Conservation (phyloP, 2,888 invertebrate genomes). For the Cataglyphis rosenhaueri region DNA sequence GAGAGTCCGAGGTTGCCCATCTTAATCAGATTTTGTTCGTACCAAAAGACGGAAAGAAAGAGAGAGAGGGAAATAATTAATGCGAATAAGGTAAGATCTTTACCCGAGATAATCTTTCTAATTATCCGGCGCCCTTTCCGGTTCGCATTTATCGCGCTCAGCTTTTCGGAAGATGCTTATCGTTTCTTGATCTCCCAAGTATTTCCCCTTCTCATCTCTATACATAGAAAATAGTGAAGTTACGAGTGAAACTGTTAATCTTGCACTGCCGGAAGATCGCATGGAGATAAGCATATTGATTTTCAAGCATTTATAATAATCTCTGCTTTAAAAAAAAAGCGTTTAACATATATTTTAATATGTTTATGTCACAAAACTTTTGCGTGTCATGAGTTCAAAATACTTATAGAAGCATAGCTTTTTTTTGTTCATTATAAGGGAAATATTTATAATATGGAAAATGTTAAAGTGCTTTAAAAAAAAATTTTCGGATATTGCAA, state of each 20-base stretch:
- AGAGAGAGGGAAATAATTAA: conserved; percentile 74
- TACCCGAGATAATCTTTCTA: conserved; percentile 77
- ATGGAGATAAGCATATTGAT: background rate
- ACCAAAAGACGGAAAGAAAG: background rate
- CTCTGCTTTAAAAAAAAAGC: background rate
- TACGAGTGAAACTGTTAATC: conserved; percentile 31
- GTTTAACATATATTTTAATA: background rate
- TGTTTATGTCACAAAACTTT: background rate
- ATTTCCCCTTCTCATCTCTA: conserved; percentile 21
- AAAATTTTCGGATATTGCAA: background rate
- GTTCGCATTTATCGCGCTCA: conserved; percentile 42
- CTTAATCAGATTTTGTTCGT: conserved; percentile 66
- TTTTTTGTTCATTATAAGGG: background rate
- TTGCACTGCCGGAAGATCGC: conserved; percentile 5
- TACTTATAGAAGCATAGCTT: background rate
- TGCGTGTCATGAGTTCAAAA: background rate
- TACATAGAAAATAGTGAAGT: conserved; percentile 23
- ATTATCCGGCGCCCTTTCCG: conserved; percentile 71
- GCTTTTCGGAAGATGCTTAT: conserved; percentile 55
- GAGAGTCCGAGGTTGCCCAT: conserved; percentile 41
- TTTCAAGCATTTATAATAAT: background rate
- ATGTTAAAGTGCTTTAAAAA: background rate
- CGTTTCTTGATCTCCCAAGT: conserved; percentile 54
- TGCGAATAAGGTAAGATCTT: conserved; percentile 75
- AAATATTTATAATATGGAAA: background rate